These are phyloP conservation scores for Strigamia crassipes DNA, from an alignment of 2,888 invertebrate species.

Conservation along the genomic window DNA sequence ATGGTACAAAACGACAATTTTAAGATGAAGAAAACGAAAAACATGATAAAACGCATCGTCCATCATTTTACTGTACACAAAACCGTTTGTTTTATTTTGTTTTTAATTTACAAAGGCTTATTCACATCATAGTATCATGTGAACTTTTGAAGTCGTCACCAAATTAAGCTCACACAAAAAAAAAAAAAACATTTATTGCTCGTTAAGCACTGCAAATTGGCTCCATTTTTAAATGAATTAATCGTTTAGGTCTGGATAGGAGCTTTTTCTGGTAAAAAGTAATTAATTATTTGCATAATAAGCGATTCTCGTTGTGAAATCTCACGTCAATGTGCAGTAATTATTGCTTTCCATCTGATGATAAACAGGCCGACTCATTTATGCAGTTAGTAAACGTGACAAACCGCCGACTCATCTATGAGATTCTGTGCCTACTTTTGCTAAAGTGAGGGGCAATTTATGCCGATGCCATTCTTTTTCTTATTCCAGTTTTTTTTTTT, in stretches of 20 bases:
- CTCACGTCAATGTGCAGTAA: background rate
- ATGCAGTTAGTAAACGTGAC: background rate
- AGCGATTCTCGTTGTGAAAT: background rate
- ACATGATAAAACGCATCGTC: too few relatives aligned
- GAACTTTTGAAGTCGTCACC: background rate
- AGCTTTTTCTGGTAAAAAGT: too few relatives aligned
- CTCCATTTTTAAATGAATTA: background rate
- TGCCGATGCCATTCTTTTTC: slow-evolving; percentile 22
- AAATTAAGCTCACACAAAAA: background rate
- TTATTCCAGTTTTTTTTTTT: slow-evolving; percentile 24
- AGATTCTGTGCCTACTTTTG: background rate
- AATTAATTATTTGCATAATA: too few relatives aligned
- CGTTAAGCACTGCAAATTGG: background rate
- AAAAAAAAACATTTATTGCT: background rate
- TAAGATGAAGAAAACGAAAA: too few relatives aligned
- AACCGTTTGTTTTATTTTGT: too few relatives aligned
- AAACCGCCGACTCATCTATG: background rate
- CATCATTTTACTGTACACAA: too few relatives aligned
- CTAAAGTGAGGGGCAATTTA: slow-evolving; percentile 2
- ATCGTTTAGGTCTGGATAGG: too few relatives aligned
- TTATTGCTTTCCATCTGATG: background rate
- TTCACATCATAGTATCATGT: background rate
- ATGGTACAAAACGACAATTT: too few relatives aligned
- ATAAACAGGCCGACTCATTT: background rate
- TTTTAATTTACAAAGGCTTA: background rate